Conservation (phyloP, 1,140 invertebrate species). For the Carcinoscorpius rotundicauda region DNA sequence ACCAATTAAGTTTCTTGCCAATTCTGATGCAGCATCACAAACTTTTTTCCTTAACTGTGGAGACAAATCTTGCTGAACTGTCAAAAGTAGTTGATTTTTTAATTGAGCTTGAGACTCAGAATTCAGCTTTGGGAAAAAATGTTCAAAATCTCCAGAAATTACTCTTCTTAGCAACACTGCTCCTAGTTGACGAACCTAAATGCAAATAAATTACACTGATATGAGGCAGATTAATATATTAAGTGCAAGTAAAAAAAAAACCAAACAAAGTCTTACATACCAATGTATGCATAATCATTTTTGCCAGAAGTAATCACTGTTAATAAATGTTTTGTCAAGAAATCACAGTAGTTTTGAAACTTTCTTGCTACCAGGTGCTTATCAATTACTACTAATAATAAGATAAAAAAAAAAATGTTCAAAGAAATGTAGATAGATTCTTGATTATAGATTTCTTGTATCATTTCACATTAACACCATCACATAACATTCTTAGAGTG, state of each 20-base stretch:
- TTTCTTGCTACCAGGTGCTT: too few species aligned
- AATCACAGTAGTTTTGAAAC: too few species aligned
- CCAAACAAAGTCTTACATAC: background rate
- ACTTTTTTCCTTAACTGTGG: slow-evolving; percentile 67
- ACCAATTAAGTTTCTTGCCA: slow-evolving; percentile 81
- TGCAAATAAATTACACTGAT: background rate
- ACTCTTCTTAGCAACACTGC: slow-evolving; percentile 67
- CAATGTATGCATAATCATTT: background rate
- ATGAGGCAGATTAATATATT: too few species aligned
- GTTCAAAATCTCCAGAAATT: slow-evolving; percentile 75
- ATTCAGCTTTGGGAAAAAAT: slow-evolving; percentile 71
- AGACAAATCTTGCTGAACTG: slow-evolving; percentile 65
- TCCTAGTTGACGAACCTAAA: slow-evolving; percentile 17
- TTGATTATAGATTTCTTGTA: too few species aligned
- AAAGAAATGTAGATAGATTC: too few species aligned
- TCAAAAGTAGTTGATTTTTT: slow-evolving; percentile 69
- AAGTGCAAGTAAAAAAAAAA: background rate
- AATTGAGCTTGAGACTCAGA: slow-evolving; percentile 67
- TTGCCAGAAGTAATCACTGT: background rate
- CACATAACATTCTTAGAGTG: too few species aligned
- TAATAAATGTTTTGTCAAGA: background rate
- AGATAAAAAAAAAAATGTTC: too few species aligned
- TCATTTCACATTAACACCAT: too few species aligned
- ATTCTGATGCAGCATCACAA: slow-evolving; percentile 87
- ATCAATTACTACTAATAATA: too few species aligned